Percentiles rank a stretch among this genome's conserved stretches.
Conservation (phyloP, 1,140 invertebrate genomes). For the Eueides isabella region DNA sequence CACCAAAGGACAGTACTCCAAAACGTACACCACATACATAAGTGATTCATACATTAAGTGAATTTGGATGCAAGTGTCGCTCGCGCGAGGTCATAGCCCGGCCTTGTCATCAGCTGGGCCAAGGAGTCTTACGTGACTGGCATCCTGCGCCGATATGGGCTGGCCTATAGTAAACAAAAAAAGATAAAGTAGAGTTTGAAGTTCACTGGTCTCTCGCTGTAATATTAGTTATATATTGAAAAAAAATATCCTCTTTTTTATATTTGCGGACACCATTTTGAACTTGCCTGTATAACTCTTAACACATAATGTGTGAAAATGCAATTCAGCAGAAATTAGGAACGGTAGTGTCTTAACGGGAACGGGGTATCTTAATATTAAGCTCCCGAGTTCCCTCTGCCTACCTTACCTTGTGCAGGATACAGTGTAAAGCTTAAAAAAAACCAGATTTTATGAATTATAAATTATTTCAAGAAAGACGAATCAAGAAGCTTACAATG, state of each 20-base stretch:
- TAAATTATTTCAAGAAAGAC: background rate
- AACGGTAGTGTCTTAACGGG: too few species aligned
- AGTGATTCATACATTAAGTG: slow-evolving; percentile 24
- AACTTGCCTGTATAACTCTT: too few species aligned
- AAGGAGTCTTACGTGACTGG: slow-evolving; percentile 53
- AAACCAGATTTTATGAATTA: background rate
- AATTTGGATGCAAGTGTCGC: slow-evolving; percentile 49
- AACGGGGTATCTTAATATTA: too few species aligned
- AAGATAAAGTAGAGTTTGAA: background rate
- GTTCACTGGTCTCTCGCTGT: background rate
- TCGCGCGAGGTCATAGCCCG: slow-evolving; percentile 47
- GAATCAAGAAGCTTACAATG: background rate
- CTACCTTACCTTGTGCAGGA: too few species aligned
- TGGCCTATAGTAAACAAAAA: background rate
- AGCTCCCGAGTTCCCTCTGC: too few species aligned
- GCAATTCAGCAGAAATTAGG: too few species aligned
- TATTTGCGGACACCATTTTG: too few species aligned
- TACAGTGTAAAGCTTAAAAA: too few species aligned
- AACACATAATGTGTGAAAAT: too few species aligned
- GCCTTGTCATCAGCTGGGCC: slow-evolving; percentile 56
- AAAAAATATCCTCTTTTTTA: too few species aligned
- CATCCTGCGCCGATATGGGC: slow-evolving; percentile 37
- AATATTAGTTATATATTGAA: too few species aligned
- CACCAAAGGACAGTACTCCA: background rate
- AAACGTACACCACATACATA: slow-evolving; percentile 21